Evolutionary conservation across 2,888 invertebrate genomes (phyloP).

Genomic region (Tuta absoluta): DNA sequence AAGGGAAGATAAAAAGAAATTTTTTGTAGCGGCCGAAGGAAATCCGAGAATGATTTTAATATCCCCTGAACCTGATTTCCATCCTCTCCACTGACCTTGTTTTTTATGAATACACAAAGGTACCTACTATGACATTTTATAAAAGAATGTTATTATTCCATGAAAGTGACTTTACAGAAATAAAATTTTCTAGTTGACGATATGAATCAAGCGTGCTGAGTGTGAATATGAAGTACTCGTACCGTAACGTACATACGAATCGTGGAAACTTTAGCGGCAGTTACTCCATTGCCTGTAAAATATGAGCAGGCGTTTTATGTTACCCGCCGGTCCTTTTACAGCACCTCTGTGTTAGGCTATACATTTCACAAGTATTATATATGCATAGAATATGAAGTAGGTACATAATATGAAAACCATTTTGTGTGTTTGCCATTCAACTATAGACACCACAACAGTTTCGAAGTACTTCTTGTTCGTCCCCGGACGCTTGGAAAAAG

Average conservation of each 20-base stretch:
- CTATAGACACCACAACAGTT: background rate
- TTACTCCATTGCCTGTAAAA: constrained; percentile 36
- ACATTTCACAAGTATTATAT: constrained; percentile 11
- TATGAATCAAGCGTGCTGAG: constrained; percentile 9
- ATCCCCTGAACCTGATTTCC: constrained; percentile 20
- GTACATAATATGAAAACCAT: background rate
- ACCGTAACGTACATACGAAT: constrained; percentile 36
- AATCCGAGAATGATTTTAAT: constrained; percentile 23
- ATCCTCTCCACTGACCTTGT: constrained; percentile 19
- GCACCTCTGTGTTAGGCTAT: constrained; percentile 25
- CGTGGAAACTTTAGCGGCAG: constrained; percentile 37
- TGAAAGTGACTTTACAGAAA: background rate
- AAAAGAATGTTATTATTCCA: background rate
- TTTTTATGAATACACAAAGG: constrained; percentile 17
- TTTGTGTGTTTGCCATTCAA: background rate
- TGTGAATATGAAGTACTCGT: constrained; percentile 29
- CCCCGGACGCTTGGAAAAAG: constrained; percentile 36
- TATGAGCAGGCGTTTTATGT: constrained; percentile 43
- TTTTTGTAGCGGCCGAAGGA: constrained; percentile 16
- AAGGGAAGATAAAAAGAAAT: constrained; percentile 26
- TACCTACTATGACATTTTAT: background rate
- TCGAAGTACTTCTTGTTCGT: background rate
- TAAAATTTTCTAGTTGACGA: constrained; percentile 8
- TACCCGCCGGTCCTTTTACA: constrained; percentile 46
- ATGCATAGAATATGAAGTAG: constrained; percentile 9